Conservation (phyloP, 2,888 invertebrate species). For the Dendrolimus pini region DNA sequence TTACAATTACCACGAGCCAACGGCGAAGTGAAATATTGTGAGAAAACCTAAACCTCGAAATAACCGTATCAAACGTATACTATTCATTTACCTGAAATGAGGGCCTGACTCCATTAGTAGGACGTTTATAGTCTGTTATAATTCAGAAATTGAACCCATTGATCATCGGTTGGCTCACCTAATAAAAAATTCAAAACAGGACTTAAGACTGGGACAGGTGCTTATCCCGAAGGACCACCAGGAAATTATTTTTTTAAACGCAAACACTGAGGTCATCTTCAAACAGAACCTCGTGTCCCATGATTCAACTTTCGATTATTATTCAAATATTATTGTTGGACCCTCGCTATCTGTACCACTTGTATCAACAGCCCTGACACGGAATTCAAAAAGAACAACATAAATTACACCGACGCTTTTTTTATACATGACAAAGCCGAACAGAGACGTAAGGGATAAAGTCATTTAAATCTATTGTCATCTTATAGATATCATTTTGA, state of each 20-base stretch:
- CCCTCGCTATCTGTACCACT: slow-evolving; percentile 42
- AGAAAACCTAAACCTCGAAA: too few relatives aligned
- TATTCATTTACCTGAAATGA: too few relatives aligned
- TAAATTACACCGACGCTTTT: slow-evolving; percentile 52
- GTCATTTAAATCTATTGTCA: slow-evolving; percentile 72
- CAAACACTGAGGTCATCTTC: slow-evolving; percentile 5
- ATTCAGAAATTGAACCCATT: background rate
- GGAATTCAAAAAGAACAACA: slow-evolving; percentile 42
- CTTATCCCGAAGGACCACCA: background rate
- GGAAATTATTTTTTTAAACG: slow-evolving; percentile 1
- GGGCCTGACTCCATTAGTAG: too few relatives aligned
- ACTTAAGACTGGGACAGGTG: background rate
- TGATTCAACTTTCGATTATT: slow-evolving; percentile 15
- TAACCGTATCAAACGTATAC: too few relatives aligned
- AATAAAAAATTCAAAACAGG: background rate
- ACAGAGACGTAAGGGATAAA: slow-evolving; percentile 59
- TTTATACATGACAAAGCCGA: slow-evolving; percentile 40
- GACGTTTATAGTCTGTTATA: too few relatives aligned
- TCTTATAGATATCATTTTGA: slow-evolving; percentile 39
- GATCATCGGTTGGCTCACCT: background rate
- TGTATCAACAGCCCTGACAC: slow-evolving; percentile 52
- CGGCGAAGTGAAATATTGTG: too few relatives aligned
- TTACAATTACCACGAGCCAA: too few relatives aligned
- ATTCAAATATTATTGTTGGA: slow-evolving; percentile 40
- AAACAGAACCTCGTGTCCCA: slow-evolving; percentile 1